Conservation (phyloP, 2,113 vertebrate species). For the Petrocephalus zakoni region DNA sequence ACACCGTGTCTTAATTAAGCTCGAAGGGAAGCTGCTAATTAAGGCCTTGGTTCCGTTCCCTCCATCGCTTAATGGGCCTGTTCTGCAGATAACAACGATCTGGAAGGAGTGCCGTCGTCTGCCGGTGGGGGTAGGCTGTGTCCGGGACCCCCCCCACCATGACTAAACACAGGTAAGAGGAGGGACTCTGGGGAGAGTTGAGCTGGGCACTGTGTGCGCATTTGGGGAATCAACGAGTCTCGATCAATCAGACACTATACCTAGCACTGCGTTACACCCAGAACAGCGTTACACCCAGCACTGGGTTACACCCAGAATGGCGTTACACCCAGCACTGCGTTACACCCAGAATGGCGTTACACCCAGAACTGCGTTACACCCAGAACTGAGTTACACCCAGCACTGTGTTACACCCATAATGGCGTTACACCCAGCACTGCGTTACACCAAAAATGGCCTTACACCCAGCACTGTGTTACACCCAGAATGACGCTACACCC, state of each 20-base stretch:
- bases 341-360: not conserved
- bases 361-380: not conserved
- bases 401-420: too few species aligned
- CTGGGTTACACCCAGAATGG: not conserved
- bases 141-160: not conserved
- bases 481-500: too few species aligned
- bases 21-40: slow-evolving; percentile 1
- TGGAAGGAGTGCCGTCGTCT: not conserved
- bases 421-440: not conserved
- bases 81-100: not conserved
- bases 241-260: not conserved
- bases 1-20: not conserved
- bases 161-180: not conserved
- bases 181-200: not conserved
- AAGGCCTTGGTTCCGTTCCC: not conserved
- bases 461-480: not conserved
- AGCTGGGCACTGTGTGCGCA: not conserved
- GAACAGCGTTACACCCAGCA: not conserved
- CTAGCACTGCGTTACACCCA: not conserved
- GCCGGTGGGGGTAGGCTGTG: not conserved
- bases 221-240: not conserved
- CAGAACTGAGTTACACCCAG: too few species aligned
- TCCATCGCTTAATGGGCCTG: not conserved
- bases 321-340: not conserved
- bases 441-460: not conserved